phyloP scores from a whole-genome alignment of 2,113 vertebrate genomes.

The human (Homo sapiens) region GRCh38 chr5:31443501-31444000 shows the following conservation, averaged over 20 bases:
- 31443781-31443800: neutral
- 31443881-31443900: neutral
- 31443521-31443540: neutral
- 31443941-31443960: neutral
- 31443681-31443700: conserved; percentile 24
- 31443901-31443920: conserved; percentile 28
- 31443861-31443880: conserved; percentile 7
- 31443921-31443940: neutral
- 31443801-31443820: neutral
- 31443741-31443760: neutral
- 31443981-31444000: neutral
- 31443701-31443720: neutral
- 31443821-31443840: neutral
- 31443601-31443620: neutral
- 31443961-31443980: neutral
- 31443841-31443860: neutral
- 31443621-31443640: neutral
- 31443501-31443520: neutral
- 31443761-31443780: neutral
- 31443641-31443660: conserved; percentile 23
- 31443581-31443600: neutral
- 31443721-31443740: neutral
- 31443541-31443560: conserved; percentile 32
- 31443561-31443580: conserved; percentile 4
- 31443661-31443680: neutral